Evolutionary conservation across 2,888 invertebrate genomes (phyloP).

Genomic region (Chrysolina americana): DNA sequence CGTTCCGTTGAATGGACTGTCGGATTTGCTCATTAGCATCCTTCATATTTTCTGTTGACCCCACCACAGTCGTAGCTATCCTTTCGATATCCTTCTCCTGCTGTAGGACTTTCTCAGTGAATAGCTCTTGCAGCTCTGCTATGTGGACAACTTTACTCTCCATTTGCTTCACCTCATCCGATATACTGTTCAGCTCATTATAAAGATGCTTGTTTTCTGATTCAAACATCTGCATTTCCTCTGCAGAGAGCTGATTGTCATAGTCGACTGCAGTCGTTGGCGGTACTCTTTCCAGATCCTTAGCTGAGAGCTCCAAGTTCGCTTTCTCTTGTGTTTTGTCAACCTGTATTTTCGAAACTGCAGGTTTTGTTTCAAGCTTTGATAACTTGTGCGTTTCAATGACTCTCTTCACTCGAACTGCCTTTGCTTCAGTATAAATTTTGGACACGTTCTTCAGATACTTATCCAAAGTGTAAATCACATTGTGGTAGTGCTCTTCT

Average conservation of each 20-base stretch:
- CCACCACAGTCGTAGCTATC: constrained; percentile 89
- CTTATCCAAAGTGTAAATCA: constrained; percentile 81
- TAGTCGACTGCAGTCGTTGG: constrained; percentile 62
- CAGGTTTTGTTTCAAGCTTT: constrained; percentile 73
- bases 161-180: constrained; percentile 92
- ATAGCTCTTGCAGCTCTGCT: constrained; percentile 94
- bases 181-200: constrained; percentile 89
- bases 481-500: constrained; percentile 83
- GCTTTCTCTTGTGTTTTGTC: constrained; percentile 31
- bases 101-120: constrained; percentile 95
- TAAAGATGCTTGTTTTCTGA: constrained; percentile 90
- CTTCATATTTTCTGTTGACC: constrained; percentile 94
- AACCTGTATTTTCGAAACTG: constrained; percentile 24
- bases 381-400: constrained; percentile 87
- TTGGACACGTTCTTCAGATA: constrained; percentile 90
- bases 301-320: constrained; percentile 37
- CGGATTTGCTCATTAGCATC: constrained; percentile 98
- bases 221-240: constrained; percentile 94
- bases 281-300: constrained; percentile 39
- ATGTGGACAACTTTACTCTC: constrained; percentile 96
- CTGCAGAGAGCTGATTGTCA: constrained; percentile 82
- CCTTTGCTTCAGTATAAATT: constrained; percentile 90
- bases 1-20: constrained; percentile 97
- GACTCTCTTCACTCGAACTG: constrained; percentile 87
- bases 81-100: constrained; percentile 95